Evolutionary conservation across 2,113 vertebrate species (phyloP).

Genomic region (Ascaphus truei): DNA sequence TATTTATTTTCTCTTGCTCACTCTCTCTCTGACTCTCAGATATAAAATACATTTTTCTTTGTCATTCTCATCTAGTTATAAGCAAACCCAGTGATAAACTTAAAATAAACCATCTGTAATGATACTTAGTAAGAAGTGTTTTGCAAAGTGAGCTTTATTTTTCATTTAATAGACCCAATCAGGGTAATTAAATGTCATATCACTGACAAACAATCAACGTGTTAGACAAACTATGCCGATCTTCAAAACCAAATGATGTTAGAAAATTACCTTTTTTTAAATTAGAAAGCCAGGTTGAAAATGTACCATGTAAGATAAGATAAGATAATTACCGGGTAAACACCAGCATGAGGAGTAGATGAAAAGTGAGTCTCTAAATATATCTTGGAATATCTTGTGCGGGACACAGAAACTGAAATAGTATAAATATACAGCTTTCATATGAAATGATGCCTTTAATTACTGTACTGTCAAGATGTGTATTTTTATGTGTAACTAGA

Average conservation of each 20-base stretch:
- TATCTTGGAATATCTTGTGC: not conserved
- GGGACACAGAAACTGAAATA: not conserved
- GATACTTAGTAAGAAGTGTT: not conserved
- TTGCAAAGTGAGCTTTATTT: not conserved
- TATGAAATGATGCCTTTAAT: not conserved
- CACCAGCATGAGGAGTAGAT: not conserved
- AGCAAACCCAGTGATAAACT: not conserved
- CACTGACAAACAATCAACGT: conserved; percentile 11
- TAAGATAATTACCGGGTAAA: conserved; percentile 20
- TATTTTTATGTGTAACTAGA: no score
- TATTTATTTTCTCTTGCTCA: no score
- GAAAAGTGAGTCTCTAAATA: conserved; percentile 7
- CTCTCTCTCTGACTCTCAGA: no score
- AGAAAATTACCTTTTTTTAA: not conserved
- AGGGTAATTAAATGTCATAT: conserved; percentile 25
- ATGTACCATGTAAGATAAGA: conserved; percentile 11
- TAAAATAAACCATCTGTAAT: not conserved
- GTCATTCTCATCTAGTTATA: not conserved
- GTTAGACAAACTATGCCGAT: conserved; percentile 4
- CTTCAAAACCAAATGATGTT: not conserved
- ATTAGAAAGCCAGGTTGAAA: not conserved
- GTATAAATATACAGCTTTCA: no score
- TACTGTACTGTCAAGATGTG: no score
- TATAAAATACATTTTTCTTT: not conserved
- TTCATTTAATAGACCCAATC: not conserved